phyloP scores from a whole-genome alignment of 1,140 invertebrate species.

The Ooceraea biroi region DNA sequence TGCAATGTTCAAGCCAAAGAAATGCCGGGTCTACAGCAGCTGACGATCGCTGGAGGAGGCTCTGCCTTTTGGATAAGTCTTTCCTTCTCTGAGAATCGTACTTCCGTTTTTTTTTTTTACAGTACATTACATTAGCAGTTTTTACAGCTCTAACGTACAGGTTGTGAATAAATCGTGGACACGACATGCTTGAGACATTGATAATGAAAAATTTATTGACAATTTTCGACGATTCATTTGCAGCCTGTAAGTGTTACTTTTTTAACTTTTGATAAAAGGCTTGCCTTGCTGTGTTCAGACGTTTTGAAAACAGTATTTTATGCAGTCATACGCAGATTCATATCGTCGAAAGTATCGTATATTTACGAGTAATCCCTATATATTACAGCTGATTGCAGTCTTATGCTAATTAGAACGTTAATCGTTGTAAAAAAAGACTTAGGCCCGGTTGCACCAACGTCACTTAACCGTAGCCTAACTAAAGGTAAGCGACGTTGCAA shows the following conservation, averaged over 20 bases:
- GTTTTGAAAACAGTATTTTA: conserved; percentile 30
- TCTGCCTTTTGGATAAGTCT: conserved; percentile 23
- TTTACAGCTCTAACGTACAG: too few relatives aligned
- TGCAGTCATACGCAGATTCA: conserved; percentile 8
- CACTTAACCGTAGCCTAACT: too few relatives aligned
- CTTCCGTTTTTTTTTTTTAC: conserved; percentile 3
- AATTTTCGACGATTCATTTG: conserved; percentile 33
- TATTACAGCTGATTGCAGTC: conserved; percentile 64
- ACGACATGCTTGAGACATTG: background rate
- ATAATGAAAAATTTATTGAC: conserved; percentile 43
- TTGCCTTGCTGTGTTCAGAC: conserved; percentile 4
- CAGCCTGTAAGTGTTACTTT: background rate
- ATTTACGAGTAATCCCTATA: conserved; percentile 48
- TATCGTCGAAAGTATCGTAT: too few relatives aligned
- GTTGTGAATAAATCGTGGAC: conserved; percentile 1
- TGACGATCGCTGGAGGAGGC: conserved; percentile 62
- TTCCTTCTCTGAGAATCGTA: background rate
- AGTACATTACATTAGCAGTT: too few relatives aligned
- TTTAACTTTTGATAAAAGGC: conserved; percentile 26
- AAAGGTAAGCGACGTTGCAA: too few relatives aligned
- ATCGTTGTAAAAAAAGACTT: conserved; percentile 63
- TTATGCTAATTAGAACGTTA: conserved; percentile 63
- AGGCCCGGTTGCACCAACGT: too few relatives aligned
- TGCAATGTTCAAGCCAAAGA: conserved; percentile 83
- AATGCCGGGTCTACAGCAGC: conserved; percentile 81